phyloP scores from a whole-genome alignment of 2,113 vertebrate species.

The Halcyon senegalensis region DNA sequence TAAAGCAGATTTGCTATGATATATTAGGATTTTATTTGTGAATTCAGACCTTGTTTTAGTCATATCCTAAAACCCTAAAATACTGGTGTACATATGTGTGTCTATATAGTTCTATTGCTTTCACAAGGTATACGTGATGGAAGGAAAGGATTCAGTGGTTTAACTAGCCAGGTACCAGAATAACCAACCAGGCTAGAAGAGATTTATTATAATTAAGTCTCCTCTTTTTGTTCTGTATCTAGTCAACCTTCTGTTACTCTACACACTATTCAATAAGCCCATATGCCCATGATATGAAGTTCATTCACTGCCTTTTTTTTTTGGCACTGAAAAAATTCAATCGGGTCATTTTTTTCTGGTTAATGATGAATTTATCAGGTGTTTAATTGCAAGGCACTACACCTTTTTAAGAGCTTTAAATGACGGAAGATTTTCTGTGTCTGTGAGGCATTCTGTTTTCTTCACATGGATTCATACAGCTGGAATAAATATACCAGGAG shows the following conservation, averaged over 20 bases:
- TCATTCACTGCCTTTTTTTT: neutral
- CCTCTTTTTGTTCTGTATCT: neutral
- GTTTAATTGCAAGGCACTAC: neutral
- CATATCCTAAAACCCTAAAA: neutral
- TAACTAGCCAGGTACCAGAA: neutral
- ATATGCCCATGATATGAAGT: neutral
- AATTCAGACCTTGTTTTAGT: neutral
- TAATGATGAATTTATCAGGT: neutral
- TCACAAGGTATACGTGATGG: neutral
- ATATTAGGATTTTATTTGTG: neutral
- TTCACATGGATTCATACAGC: conserved; percentile 32
- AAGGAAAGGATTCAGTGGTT: neutral
- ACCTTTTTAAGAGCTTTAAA: conserved; percentile 45
- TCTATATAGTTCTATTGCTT: neutral
- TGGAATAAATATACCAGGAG: neutral
- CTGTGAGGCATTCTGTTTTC: conserved; percentile 30
- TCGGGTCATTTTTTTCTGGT: neutral
- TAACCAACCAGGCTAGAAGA: neutral
- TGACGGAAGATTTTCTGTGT: conserved; percentile 43
- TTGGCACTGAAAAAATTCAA: neutral
- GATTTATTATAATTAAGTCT: neutral
- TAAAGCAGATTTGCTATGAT: neutral
- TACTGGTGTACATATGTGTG: neutral
- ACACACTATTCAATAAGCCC: neutral
- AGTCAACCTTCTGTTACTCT: neutral